Evolutionary conservation across 2,888 invertebrate species (phyloP).

Genomic region (Tuberolachnus salignus): DNA sequence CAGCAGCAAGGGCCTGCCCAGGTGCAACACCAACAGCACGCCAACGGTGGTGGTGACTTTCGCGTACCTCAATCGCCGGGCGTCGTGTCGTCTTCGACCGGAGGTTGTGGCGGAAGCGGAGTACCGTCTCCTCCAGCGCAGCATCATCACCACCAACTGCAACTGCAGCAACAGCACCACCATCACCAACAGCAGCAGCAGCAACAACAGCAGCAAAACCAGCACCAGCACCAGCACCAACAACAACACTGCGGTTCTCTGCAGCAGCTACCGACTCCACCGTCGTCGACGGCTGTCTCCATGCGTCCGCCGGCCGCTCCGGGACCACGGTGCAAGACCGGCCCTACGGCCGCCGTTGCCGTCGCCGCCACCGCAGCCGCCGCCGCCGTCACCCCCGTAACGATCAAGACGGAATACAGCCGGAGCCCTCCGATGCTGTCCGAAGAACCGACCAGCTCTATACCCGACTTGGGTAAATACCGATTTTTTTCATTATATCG

Average conservation of each 20-base stretch:
- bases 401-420: conserved; percentile 56
- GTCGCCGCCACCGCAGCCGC: conserved; percentile 59
- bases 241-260: conserved; percentile 21
- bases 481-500: neutral
- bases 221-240: conserved; percentile 56
- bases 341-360: conserved; percentile 58
- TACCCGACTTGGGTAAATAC: conserved; percentile 60
- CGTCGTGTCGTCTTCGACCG: conserved; percentile 61
- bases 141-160: conserved; percentile 58
- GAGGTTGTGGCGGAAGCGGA: conserved; percentile 59
- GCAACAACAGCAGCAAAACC: conserved; percentile 61
- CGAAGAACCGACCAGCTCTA: conserved; percentile 60
- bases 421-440: conserved; percentile 51
- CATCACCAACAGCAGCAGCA: conserved; percentile 59
- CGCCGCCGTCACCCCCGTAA: conserved; percentile 57
- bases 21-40: neutral
- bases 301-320: conserved; percentile 61
- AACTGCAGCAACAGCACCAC: neutral
- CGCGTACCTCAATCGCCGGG: conserved; percentile 61
- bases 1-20: neutral
- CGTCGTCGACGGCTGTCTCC: conserved; percentile 58
- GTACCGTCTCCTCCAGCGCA: conserved; percentile 61
- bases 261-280: conserved; percentile 11
- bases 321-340: conserved; percentile 59
- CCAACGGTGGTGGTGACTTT: conserved; percentile 35